Evolutionary conservation across 1,140 invertebrate genomes (phyloP).

Genomic region (Druon quercuslanigerum): DNA sequence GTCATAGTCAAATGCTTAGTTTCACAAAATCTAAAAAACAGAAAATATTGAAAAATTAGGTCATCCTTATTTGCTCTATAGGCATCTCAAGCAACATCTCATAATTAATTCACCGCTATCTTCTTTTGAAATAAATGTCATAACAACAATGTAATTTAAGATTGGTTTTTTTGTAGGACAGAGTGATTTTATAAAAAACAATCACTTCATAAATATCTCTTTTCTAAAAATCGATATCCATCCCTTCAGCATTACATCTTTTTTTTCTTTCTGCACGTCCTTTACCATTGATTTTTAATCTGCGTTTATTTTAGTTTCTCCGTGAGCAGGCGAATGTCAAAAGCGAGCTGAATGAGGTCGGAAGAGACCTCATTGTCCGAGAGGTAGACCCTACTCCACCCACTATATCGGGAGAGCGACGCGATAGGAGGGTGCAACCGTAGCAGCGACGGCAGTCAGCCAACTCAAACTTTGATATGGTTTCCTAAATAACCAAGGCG

Average conservation of each 20-base stretch:
- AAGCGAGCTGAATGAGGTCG: slow-evolving; percentile 44
- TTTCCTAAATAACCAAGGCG: slow-evolving; percentile 74
- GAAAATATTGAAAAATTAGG: background rate
- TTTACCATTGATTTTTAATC: background rate
- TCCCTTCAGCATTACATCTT: background rate
- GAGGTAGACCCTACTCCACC: slow-evolving; percentile 45
- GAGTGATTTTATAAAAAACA: too few species aligned
- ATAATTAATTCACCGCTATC: too few species aligned
- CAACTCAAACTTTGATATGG: slow-evolving; percentile 73
- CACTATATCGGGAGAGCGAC: slow-evolving; percentile 47
- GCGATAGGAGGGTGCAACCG: slow-evolving; percentile 61
- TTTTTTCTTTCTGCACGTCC: background rate
- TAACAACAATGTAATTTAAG: too few species aligned
- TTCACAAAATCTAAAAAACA: background rate
- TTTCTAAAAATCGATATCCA: background rate
- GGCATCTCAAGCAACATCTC: too few species aligned
- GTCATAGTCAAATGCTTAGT: background rate
- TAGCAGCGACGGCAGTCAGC: slow-evolving; percentile 60
- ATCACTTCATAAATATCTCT: too few species aligned
- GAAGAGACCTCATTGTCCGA: slow-evolving; percentile 65
- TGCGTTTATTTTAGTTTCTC: background rate
- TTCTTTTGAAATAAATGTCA: too few species aligned
- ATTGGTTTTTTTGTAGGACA: too few species aligned
- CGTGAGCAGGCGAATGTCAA: slow-evolving; percentile 16
- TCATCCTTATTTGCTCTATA: background rate